phyloP scores from a whole-genome alignment of 2,888 invertebrate species.

The Schizotus pectinicornis region DNA sequence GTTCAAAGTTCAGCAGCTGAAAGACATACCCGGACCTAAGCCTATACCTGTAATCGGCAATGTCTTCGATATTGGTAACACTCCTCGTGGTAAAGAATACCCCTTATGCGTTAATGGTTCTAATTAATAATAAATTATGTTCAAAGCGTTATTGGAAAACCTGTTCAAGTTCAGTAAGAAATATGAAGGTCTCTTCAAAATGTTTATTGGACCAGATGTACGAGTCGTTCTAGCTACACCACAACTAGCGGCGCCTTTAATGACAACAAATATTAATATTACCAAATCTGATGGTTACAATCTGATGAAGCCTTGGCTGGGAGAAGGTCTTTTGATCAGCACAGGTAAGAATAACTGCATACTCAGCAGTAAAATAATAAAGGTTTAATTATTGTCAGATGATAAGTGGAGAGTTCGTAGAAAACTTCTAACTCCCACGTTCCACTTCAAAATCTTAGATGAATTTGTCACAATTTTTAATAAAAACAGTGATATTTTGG shows the following conservation, averaged over 20 bases:
- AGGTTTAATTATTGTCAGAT: conserved; percentile 45
- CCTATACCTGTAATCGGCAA: conserved; percentile 2
- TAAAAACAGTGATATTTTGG: conserved; percentile 64
- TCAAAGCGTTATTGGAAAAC: neutral
- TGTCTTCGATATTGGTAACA: neutral
- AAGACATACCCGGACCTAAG: neutral
- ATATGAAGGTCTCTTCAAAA: conserved; percentile 6
- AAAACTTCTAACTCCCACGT: conserved; percentile 76
- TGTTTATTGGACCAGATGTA: conserved; percentile 1
- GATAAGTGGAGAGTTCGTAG: conserved; percentile 70
- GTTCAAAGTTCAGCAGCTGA: neutral
- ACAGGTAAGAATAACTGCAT: conserved; percentile 5
- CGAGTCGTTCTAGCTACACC: conserved; percentile 11
- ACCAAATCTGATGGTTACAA: conserved; percentile 50
- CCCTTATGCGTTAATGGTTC: too few relatives aligned
- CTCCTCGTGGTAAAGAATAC: neutral
- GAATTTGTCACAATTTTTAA: conserved; percentile 74
- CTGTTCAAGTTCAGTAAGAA: neutral
- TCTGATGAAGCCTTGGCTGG: conserved; percentile 52
- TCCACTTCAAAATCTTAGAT: conserved; percentile 77
- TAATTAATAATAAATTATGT: too few relatives aligned
- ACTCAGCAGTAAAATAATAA: neutral
- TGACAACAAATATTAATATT: conserved; percentile 18
- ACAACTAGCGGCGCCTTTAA: conserved; percentile 12
- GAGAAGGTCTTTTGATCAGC: conserved; percentile 45